phyloP scores from a whole-genome alignment of 2,113 vertebrate genomes.

The Toxostoma redivivum region DNA sequence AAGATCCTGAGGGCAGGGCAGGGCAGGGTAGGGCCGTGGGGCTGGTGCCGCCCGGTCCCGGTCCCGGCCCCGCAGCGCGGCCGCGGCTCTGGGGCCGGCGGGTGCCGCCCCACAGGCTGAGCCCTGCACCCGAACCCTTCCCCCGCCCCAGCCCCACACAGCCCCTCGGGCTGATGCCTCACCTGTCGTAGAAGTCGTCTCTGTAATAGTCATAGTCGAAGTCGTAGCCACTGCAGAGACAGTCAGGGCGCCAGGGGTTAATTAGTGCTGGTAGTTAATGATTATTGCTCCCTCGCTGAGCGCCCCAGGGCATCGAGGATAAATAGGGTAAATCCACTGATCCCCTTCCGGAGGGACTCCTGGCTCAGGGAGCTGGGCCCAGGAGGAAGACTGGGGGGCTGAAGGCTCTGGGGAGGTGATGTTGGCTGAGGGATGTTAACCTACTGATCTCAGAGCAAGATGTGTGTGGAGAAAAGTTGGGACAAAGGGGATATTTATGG shows the following conservation, averaged over 20 bases:
- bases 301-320: background rate
- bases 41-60: too few species aligned
- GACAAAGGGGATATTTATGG: background rate
- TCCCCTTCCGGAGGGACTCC: fast-evolving
- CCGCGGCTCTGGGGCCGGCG: too few species aligned
- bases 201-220: slow-evolving; percentile 89
- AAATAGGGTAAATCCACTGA: background rate
- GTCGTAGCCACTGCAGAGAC: slow-evolving; percentile 83
- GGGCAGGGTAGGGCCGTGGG: background rate
- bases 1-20: slow-evolving; percentile 76
- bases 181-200: slow-evolving; percentile 92
- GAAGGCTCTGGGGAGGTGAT: background rate
- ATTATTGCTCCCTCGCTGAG: background rate
- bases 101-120: background rate
- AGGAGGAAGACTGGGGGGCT: fast-evolving
- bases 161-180: background rate
- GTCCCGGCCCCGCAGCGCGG: background rate
- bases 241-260: background rate
- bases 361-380: background rate
- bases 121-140: too few species aligned
- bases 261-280: background rate
- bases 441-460: background rate
- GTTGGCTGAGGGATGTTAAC: background rate
- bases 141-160: fast-evolving
- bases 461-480: background rate